Evolutionary conservation across 2,113 vertebrate species (phyloP).

Genomic region (Indicator maculatus): DNA sequence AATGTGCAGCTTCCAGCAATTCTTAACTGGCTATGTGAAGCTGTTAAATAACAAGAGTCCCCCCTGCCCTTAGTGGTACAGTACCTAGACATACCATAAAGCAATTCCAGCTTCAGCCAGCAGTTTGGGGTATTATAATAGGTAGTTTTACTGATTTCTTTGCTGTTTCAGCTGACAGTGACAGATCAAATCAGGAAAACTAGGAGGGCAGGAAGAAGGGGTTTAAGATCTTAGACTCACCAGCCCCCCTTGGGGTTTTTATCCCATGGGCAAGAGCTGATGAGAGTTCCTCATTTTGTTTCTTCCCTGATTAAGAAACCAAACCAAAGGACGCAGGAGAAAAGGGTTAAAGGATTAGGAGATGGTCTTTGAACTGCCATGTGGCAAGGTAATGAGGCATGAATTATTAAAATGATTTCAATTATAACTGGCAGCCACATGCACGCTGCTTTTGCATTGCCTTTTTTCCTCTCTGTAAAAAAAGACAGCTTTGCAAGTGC

Average conservation of each 20-base stretch:
- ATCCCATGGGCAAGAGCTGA: conserved; percentile 10
- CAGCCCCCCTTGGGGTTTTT: background rate
- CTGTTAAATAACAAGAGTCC: background rate
- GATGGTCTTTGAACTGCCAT: conserved; percentile 63
- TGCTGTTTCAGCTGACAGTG: background rate
- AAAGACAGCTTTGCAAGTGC: conserved; percentile 16
- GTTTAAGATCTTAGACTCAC: background rate
- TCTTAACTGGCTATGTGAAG: background rate
- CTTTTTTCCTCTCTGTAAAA: background rate
- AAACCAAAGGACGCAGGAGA: conserved; percentile 43
- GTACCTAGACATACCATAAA: background rate
- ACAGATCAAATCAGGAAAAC: background rate
- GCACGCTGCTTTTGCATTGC: background rate
- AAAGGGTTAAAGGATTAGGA: conserved; percentile 62
- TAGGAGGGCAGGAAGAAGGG: background rate
- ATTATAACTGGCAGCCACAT: conserved; percentile 54
- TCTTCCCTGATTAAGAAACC: conserved; percentile 44
- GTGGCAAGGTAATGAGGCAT: conserved; percentile 65
- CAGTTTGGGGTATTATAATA: background rate
- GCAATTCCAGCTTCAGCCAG: background rate
- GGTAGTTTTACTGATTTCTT: background rate
- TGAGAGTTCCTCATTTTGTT: conserved; percentile 6
- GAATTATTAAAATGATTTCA: conserved; percentile 69
- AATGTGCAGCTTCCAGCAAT: background rate
- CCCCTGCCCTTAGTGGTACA: background rate